Evolutionary conservation across 2,113 vertebrate genomes (phyloP).

Genomic region (Gymnogyps californianus): DNA sequence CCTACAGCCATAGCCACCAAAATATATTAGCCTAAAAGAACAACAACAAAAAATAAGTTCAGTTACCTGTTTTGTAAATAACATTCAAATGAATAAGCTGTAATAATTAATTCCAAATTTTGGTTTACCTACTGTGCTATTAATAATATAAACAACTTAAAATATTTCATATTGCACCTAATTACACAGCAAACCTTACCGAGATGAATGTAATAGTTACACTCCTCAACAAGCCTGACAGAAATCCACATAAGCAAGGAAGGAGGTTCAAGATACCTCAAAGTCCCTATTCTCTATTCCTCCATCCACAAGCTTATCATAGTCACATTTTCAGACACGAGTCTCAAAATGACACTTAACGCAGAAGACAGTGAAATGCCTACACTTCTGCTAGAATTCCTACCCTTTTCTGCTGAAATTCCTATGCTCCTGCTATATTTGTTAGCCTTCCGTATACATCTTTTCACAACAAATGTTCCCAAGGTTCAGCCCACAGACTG

Average conservation of each 20-base stretch:
- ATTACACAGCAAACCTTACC: background rate
- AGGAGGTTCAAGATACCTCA: background rate
- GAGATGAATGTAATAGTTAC: background rate
- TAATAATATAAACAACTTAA: background rate
- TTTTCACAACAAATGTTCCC: background rate
- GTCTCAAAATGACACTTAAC: background rate
- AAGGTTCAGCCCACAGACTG: background rate
- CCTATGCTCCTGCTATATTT: background rate
- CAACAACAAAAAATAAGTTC: background rate
- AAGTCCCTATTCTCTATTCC: background rate
- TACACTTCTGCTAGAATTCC: background rate
- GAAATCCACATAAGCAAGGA: background rate
- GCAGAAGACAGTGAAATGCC: background rate
- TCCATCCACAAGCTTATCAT: background rate
- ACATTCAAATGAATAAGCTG: background rate
- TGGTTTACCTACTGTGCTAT: background rate
- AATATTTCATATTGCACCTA: background rate
- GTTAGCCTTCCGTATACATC: background rate
- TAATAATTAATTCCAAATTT: background rate
- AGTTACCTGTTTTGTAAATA: background rate
- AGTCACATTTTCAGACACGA: background rate
- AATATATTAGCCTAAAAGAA: conserved; percentile 85
- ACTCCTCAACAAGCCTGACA: background rate
- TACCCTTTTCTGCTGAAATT: background rate
- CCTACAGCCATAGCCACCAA: conserved; percentile 94